Conservation (phyloP, 2,797 vertebrate genomes). For the Pipistrellus kuhlii region DNA sequence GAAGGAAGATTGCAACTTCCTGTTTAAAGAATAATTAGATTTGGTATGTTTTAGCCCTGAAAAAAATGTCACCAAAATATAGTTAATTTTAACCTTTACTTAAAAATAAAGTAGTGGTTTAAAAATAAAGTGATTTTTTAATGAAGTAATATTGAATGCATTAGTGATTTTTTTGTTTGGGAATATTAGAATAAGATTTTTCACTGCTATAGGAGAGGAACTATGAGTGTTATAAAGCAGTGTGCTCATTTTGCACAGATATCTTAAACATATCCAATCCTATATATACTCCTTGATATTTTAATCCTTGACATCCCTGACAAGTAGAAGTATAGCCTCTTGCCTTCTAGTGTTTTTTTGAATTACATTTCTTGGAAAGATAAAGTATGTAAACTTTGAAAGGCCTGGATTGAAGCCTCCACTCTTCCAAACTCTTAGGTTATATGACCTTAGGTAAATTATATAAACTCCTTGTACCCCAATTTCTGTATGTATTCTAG, state of each 20-base stretch:
- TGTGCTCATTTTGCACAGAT: not conserved
- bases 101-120: slow-evolving; percentile 47
- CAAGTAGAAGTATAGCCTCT: not conserved
- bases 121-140: slow-evolving; percentile 38
- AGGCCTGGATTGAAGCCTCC: not conserved
- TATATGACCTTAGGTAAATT: slow-evolving; percentile 26
- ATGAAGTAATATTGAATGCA: slow-evolving; percentile 10
- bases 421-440: not conserved
- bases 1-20: not conserved
- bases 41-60: not conserved
- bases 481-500: not conserved
- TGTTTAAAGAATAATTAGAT: slow-evolving; percentile 22
- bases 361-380: not conserved
- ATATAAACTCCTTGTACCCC: not conserved
- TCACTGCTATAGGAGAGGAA: not conserved
- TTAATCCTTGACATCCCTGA: not conserved
- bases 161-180: slow-evolving; percentile 23
- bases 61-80: not conserved
- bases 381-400: slow-evolving; percentile 18
- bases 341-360: not conserved
- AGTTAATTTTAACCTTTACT: slow-evolving; percentile 38
- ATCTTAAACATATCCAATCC: not conserved
- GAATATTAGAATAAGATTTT: slow-evolving; percentile 24
- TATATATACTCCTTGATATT: not conserved
- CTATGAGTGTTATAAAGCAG: not conserved